Conservation (phyloP, 1,140 invertebrate species). For the Diachasma alloeum region DNA sequence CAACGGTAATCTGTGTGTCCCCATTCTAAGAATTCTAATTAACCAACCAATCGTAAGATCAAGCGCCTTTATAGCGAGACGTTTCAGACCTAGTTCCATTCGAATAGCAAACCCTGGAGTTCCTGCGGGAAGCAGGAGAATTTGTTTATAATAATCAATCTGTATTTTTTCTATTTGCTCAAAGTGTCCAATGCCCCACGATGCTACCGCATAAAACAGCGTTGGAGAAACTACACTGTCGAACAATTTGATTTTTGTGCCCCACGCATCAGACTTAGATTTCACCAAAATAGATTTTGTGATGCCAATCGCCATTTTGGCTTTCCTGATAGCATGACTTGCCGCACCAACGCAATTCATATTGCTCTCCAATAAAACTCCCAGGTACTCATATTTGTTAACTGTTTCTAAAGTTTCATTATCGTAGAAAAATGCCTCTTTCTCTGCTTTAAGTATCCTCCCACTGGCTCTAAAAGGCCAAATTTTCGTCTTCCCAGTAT, state of each 20-base stretch:
- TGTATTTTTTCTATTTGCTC: no score
- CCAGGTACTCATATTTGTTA: background rate
- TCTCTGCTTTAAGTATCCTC: background rate
- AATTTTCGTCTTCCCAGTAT: conserved; percentile 3
- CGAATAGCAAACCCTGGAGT: background rate
- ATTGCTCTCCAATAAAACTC: background rate
- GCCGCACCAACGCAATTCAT: background rate
- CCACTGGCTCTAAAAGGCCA: background rate
- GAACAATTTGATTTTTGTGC: no score
- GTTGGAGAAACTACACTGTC: no score
- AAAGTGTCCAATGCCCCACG: no score
- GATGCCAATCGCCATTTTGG: background rate
- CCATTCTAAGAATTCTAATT: no score
- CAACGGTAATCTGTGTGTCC: no score
- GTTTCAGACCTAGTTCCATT: no score
- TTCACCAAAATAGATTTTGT: background rate
- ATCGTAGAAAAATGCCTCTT: background rate
- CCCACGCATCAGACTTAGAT: no score
- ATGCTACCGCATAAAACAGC: no score
- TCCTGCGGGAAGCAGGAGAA: background rate
- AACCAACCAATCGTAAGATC: no score
- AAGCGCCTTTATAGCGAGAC: no score
- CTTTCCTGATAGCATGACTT: background rate
- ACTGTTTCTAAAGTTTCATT: background rate
- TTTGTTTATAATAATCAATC: background rate